phyloP scores from a whole-genome alignment of 2,797 vertebrate genomes.

The Ispidina picta region DNA sequence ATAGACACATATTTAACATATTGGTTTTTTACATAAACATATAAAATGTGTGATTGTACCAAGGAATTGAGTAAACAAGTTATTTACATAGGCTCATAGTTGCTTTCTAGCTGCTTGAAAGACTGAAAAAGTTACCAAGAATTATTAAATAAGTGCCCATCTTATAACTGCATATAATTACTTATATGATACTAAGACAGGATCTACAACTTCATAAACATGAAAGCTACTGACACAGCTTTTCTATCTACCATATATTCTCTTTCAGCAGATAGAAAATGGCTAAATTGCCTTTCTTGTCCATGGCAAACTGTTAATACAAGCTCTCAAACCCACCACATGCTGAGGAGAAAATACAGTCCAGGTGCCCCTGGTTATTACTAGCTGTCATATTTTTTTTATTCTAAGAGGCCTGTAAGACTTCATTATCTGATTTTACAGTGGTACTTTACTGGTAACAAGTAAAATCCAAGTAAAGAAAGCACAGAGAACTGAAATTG shows the following conservation, averaged over 20 bases:
- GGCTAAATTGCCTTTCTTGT: constrained; percentile 11
- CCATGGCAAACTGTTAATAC: not conserved
- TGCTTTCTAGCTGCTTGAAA: not conserved
- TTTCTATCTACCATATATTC: not conserved
- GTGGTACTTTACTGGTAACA: not conserved
- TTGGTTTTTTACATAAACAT: not conserved
- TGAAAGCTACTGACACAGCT: not conserved
- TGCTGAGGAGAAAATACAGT: constrained; percentile 57
- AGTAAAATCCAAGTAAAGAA: constrained; percentile 10
- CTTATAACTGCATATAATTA: not conserved
- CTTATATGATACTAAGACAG: not conserved
- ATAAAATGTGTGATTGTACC: not conserved
- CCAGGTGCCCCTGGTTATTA: constrained; percentile 35
- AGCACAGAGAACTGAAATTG: not conserved
- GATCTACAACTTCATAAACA: constrained; percentile 10
- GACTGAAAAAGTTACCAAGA: not conserved
- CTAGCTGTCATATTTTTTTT: constrained; percentile 36
- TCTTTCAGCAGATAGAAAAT: not conserved
- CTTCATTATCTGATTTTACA: constrained; percentile 60
- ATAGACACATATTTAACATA: not conserved
- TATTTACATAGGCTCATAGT: not conserved
- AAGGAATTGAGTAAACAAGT: not conserved
- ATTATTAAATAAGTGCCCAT: not conserved
- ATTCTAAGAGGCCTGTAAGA: constrained; percentile 29
- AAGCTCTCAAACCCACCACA: constrained; percentile 19